A percentile compares a stretch with the other conserved stretches of the same genome.
phyloP scores from a whole-genome alignment of 2,888 invertebrate genomes.

The Eucera pruinosa region DNA sequence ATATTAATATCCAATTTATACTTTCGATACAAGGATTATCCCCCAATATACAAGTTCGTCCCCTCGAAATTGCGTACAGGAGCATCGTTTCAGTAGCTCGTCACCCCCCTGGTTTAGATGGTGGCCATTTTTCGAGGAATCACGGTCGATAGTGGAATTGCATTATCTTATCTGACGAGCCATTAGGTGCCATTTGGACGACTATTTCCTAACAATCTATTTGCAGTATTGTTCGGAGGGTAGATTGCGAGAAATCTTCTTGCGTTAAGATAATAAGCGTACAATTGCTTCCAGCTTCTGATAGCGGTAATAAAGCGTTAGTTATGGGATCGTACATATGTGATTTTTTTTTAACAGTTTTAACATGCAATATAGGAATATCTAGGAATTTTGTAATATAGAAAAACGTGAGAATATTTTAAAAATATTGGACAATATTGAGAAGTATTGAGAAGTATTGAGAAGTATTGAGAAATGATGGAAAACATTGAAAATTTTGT shows the following conservation, averaged over 20 bases:
- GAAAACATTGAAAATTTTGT: no score
- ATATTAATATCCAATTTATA: slow-evolving; percentile 82
- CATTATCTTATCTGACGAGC: slow-evolving; percentile 71
- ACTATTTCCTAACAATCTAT: slow-evolving; percentile 56
- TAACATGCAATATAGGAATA: neutral
- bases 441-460: no score
- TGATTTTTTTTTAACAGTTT: neutral
- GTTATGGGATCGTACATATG: neutral
- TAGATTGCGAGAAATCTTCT: slow-evolving; percentile 10
- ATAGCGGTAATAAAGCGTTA: slow-evolving; percentile 30
- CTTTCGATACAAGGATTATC: slow-evolving; percentile 74
- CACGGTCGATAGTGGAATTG: slow-evolving; percentile 47
- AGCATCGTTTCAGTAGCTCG: neutral
- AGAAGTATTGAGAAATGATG: no score
- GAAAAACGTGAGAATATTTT: no score
- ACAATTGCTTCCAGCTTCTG: slow-evolving; percentile 4
- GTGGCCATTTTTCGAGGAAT: slow-evolving; percentile 38
- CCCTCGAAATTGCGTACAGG: slow-evolving; percentile 37
- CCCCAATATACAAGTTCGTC: slow-evolving; percentile 54
- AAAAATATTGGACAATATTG: no score
- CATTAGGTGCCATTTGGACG: slow-evolving; percentile 58
- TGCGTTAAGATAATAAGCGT: slow-evolving; percentile 40
- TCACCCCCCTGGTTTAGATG: slow-evolving; percentile 24
- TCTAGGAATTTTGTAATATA: no score
- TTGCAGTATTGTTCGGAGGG: slow-evolving; percentile 42